Evolutionary conservation across 1,140 invertebrate genomes (phyloP).

Genomic region (Penaeus japonicus): DNA sequence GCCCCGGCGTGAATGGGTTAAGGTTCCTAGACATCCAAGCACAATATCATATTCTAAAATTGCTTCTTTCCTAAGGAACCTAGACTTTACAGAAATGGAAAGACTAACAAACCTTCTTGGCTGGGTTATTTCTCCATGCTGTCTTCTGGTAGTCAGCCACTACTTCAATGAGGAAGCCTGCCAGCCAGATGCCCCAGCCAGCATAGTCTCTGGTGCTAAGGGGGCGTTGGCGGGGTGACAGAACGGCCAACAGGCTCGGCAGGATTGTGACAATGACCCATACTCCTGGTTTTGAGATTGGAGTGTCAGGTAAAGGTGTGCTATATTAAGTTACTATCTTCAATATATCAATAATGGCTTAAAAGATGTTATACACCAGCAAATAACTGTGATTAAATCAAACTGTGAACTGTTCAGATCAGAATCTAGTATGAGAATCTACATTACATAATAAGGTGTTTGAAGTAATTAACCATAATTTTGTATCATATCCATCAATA

Average conservation of each 20-base stretch:
- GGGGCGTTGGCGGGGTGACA: conserved; percentile 21
- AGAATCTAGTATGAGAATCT: too few species aligned
- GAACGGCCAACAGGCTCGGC: conserved; percentile 64
- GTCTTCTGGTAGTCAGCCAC: conserved; percentile 93
- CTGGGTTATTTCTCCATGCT: conserved; percentile 83
- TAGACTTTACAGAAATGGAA: conserved; percentile 65
- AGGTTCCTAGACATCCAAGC: too few species aligned
- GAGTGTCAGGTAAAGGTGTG: neutral
- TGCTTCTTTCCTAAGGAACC: too few species aligned
- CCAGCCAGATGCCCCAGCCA: conserved; percentile 82
- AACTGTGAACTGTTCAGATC: too few species aligned
- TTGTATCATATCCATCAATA: too few species aligned
- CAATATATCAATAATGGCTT: neutral
- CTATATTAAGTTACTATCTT: neutral
- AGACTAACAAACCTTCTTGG: conserved; percentile 88
- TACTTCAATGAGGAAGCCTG: conserved; percentile 85
- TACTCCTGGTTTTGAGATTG: conserved; percentile 47
- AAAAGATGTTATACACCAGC: neutral
- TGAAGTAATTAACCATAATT: too few species aligned
- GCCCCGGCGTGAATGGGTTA: too few species aligned
- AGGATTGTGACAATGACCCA: conserved; percentile 64
- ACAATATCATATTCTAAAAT: too few species aligned
- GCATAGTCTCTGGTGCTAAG: conserved; percentile 72
- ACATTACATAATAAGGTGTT: too few species aligned
- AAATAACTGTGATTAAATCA: too few species aligned